phyloP scores from a whole-genome alignment of 2,888 invertebrate genomes.

The Cataglyphis cursor region DNA sequence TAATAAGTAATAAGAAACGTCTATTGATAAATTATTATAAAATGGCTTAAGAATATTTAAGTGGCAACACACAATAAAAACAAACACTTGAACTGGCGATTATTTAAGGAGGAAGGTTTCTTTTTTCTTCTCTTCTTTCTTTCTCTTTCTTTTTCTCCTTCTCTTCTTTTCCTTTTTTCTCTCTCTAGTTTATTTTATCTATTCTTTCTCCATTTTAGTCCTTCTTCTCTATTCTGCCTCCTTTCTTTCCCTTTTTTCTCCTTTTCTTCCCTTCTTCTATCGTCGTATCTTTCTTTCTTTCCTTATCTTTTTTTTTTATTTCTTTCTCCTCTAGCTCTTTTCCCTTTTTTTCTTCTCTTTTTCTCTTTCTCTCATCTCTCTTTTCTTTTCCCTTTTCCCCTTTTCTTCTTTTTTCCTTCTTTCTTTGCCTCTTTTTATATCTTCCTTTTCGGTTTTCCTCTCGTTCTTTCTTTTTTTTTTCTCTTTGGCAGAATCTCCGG shows the following conservation, averaged over 20 bases:
- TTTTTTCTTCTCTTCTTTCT: not conserved
- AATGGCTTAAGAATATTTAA: not conserved
- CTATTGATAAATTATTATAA: not conserved
- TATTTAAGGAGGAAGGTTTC: not conserved
- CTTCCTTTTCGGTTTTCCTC: too few relatives aligned
- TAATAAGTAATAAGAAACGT: too few relatives aligned
- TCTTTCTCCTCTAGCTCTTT: too few relatives aligned
- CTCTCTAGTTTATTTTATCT: too few relatives aligned
- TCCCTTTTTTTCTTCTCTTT: too few relatives aligned
- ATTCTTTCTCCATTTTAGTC: too few relatives aligned
- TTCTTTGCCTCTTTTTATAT: too few relatives aligned
- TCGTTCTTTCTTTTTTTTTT: not conserved
- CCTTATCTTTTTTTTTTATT: too few relatives aligned
- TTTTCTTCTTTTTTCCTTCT: not conserved
- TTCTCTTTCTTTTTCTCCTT: not conserved
- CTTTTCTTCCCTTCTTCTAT: not conserved
- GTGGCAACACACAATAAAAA: not conserved
- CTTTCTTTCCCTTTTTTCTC: too few relatives aligned
- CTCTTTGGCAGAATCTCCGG: not conserved
- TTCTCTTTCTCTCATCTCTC: not conserved
- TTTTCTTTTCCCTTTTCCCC: not conserved
- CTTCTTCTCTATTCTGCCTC: too few relatives aligned
- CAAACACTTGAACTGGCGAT: constrained; percentile 4
- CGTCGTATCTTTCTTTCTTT: not conserved
- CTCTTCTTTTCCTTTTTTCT: not conserved